Conservation (phyloP, 2,797 vertebrate genomes). For the Lacerta viridis region DNA sequence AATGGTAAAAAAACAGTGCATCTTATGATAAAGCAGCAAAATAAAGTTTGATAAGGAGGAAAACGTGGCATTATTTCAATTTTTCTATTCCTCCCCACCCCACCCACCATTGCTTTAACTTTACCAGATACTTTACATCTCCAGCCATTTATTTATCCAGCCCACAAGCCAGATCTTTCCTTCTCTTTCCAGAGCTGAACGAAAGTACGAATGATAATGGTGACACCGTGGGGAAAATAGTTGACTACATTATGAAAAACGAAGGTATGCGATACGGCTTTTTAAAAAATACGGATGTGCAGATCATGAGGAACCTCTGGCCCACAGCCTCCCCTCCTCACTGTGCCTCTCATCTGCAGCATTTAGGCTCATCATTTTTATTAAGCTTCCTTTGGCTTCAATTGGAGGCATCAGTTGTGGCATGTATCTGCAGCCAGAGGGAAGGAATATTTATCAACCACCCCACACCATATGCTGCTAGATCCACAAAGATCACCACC, state of each 20-base stretch:
- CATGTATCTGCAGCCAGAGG: not conserved
- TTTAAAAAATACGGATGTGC: conserved; percentile 1
- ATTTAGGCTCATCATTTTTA: not conserved
- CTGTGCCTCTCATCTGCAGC: not conserved
- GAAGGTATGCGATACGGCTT: conserved; percentile 85
- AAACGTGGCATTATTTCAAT: too few relatives aligned
- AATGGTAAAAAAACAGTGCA: not conserved
- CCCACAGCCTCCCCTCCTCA: not conserved
- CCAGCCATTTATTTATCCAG: not conserved
- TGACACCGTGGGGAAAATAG: conserved; percentile 94
- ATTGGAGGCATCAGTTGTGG: not conserved
- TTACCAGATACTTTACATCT: too few relatives aligned
- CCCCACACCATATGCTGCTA: too few relatives aligned
- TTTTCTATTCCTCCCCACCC: too few relatives aligned
- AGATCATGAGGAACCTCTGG: not conserved
- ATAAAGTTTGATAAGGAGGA: not conserved
- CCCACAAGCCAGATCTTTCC: conserved; percentile 28
- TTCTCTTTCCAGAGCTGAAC: conserved; percentile 86
- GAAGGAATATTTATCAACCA: too few relatives aligned
- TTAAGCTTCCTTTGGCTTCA: not conserved
- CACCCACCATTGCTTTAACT: too few relatives aligned
- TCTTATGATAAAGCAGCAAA: not conserved
- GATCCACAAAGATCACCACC: too few relatives aligned
- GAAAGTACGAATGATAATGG: conserved; percentile 90
- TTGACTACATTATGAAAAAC: conserved; percentile 96